These are phyloP conservation scores for Siniperca knerii DNA, from an alignment of 2,113 vertebrate species.

Conservation along the genomic window DNA sequence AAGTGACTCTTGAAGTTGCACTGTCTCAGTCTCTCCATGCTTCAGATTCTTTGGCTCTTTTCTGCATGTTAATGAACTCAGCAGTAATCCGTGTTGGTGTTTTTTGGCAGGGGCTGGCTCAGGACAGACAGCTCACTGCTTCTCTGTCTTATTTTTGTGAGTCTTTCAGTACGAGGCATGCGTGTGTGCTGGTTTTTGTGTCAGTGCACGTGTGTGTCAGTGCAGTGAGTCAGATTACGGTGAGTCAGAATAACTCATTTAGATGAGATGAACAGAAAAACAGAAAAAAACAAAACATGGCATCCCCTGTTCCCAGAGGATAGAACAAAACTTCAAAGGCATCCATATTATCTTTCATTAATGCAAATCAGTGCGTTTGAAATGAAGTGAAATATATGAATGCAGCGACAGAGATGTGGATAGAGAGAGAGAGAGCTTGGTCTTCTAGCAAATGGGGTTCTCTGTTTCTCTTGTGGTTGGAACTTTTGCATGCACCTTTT, in stretches of 20 bases:
- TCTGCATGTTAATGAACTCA: slow-evolving; percentile 66
- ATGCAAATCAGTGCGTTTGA: slow-evolving; percentile 73
- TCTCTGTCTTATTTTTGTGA: slow-evolving; percentile 20
- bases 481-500: slow-evolving; percentile 46
- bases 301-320: slow-evolving; percentile 63
- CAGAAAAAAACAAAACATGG: slow-evolving; percentile 7
- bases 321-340: slow-evolving; percentile 75
- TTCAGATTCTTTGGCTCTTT: slow-evolving; percentile 48
- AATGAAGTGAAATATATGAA: slow-evolving; percentile 69
- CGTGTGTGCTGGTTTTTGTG: slow-evolving; percentile 13
- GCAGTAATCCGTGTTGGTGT: slow-evolving; percentile 46
- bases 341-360: slow-evolving; percentile 74
- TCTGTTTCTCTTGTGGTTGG: slow-evolving; percentile 3
- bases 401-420: slow-evolving; percentile 47
- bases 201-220: not conserved
- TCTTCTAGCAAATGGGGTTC: slow-evolving; percentile 43
- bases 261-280: slow-evolving; percentile 1
- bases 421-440: not conserved
- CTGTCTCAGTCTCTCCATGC: slow-evolving; percentile 48
- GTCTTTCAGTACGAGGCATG: slow-evolving; percentile 18
- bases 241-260: slow-evolving; percentile 25
- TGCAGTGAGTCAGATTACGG: slow-evolving; percentile 9
- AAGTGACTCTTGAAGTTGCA: slow-evolving; percentile 55
- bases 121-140: slow-evolving; percentile 52
- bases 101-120: slow-evolving; percentile 43